Evolutionary conservation across 2,797 vertebrate species (phyloP).

Genomic region (Sebastes wilsoni): DNA sequence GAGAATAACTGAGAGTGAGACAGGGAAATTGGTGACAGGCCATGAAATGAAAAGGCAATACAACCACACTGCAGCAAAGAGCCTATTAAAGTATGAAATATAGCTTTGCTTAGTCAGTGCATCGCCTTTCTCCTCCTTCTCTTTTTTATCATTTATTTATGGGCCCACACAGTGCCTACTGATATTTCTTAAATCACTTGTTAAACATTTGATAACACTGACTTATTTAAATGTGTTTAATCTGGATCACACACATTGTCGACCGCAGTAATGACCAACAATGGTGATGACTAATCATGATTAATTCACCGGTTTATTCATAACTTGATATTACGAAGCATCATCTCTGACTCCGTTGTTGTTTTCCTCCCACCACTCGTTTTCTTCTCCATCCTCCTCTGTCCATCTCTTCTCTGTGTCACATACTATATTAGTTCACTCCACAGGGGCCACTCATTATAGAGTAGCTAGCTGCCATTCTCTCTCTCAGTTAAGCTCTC

Average conservation of each 20-base stretch:
- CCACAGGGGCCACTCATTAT: slow-evolving; percentile 16
- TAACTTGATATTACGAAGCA: background rate
- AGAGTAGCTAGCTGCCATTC: slow-evolving; percentile 1
- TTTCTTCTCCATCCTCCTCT: background rate
- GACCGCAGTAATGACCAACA: background rate
- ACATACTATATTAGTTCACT: background rate
- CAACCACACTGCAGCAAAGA: slow-evolving; percentile 16
- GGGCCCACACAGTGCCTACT: background rate
- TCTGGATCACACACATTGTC: background rate
- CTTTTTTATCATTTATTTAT: background rate
- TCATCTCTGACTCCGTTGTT: slow-evolving; percentile 8
- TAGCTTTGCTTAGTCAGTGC: slow-evolving; percentile 1
- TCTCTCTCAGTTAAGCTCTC: background rate
- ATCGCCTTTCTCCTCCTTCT: background rate
- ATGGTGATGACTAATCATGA: background rate
- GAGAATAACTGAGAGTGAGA: slow-evolving; percentile 41
- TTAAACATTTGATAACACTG: background rate
- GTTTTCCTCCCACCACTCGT: background rate
- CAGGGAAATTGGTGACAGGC: slow-evolving; percentile 46
- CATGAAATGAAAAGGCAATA: slow-evolving; percentile 58
- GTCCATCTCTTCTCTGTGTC: background rate
- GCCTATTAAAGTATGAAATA: slow-evolving; percentile 22
- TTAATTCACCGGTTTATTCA: slow-evolving; percentile 12
- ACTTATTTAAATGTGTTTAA: background rate
- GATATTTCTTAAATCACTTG: background rate